phyloP scores from a whole-genome alignment of 2,797 vertebrate genomes.

The Microhierax caerulescens region DNA sequence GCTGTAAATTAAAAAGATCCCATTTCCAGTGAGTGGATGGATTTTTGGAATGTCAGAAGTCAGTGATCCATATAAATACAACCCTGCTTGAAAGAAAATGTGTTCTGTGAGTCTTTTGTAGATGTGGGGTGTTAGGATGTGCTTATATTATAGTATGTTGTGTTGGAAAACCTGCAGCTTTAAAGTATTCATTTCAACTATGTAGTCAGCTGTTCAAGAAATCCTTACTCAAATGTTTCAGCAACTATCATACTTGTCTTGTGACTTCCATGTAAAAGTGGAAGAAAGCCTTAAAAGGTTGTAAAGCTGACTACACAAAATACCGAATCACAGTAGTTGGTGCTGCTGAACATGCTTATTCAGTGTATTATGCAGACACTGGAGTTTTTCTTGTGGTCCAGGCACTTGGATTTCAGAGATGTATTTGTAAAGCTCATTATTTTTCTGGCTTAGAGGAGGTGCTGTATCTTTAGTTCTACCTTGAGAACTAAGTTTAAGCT shows the following conservation, averaged over 20 bases:
- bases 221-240: background rate
- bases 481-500: background rate
- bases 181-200: background rate
- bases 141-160: background rate
- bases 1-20: background rate
- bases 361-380: accelerated
- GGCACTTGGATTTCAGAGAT: background rate
- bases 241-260: background rate
- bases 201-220: background rate
- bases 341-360: background rate
- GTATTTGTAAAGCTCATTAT: background rate
- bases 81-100: background rate
- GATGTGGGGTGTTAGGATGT: background rate
- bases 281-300: background rate
- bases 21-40: background rate
- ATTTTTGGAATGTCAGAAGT: background rate
- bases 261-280: background rate
- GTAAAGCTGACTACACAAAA: background rate
- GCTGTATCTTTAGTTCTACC: background rate
- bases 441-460: background rate
- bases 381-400: background rate
- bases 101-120: background rate
- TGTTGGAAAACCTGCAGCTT: background rate
- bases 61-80: background rate
- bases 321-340: background rate